Conservation (phyloP, 2,113 vertebrate species). For the Rhipidura dahli region DNA sequence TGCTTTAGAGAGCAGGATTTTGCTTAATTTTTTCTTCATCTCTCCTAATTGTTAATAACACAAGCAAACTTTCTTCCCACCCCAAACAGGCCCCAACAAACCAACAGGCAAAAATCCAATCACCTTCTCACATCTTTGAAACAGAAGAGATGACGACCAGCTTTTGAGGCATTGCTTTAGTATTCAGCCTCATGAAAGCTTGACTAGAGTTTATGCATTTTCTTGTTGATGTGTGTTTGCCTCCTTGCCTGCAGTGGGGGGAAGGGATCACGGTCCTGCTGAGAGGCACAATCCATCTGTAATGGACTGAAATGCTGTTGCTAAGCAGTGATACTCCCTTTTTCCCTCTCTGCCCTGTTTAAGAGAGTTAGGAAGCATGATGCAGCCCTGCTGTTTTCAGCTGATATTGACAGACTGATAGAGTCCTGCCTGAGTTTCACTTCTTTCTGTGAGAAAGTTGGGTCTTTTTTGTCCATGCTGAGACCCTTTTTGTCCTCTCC, state of each 20-base stretch:
- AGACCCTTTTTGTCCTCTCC: background rate
- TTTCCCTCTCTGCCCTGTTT: background rate
- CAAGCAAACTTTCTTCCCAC: background rate
- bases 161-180: background rate
- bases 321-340: background rate
- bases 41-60: background rate
- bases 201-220: background rate
- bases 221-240: background rate
- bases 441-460: too few relatives aligned
- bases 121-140: background rate
- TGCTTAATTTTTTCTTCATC: background rate
- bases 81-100: background rate
- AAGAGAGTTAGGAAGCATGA: background rate
- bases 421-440: background rate
- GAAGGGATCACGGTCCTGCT: background rate
- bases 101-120: background rate
- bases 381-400: background rate
- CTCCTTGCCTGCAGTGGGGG: background rate
- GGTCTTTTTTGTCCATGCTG: background rate
- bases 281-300: background rate
- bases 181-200: background rate
- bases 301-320: background rate
- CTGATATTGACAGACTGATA: background rate
- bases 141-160: background rate
- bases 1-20: background rate